Evolutionary conservation across 2,113 vertebrate species (phyloP), one percentile per base, ranked within the genome.

Genomic region (Menura novaehollandiae): DNA sequence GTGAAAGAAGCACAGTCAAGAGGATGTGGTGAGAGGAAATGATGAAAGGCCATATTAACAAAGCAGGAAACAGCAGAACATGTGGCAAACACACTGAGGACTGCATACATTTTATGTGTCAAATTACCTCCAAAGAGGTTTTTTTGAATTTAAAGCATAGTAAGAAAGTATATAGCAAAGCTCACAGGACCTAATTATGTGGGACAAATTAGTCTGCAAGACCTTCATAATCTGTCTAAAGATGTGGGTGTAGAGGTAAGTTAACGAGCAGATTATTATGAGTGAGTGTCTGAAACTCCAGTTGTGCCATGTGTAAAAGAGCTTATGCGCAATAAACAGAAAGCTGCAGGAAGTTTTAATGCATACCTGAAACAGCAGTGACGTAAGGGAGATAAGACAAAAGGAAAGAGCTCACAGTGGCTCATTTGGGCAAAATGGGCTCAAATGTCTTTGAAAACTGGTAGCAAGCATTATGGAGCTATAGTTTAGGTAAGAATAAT

Each of bases 171-270:
- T 76, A 93, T 20, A 77, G 79, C 72, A 95, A 96, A 95, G 85
- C 95, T 96, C 94, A 80, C 75, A 96, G 95, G 95, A 95, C 91
- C 94, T 96, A 96, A 96, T 97, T 96, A 95, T 44, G 75, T 79
- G 81, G 93, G 93, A 96, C 78, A 96, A 95, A 97, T 95, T 97
- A 96, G 78, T 55, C 88, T 94, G 72, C 43, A 71, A 96, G 90
- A 91, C 93, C 82, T 96, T 91, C 89, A 88, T 95, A 96, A 96
- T 96, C 81, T 88, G 44, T 90, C 53, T 94, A 91, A 95, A 96
- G 66, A 89, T 51, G 81, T 77, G 81, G 62, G n/a, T 90, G 67
- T 76, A 89, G 63, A 67, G 81, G 52, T 81, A 88, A 92, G 68
- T 66, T 95, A 96, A 95, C 2, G 0, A 96, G 85, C n/a, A 85